Conservation (phyloP, 2,888 invertebrate species). For the Mamestra brassicae region DNA sequence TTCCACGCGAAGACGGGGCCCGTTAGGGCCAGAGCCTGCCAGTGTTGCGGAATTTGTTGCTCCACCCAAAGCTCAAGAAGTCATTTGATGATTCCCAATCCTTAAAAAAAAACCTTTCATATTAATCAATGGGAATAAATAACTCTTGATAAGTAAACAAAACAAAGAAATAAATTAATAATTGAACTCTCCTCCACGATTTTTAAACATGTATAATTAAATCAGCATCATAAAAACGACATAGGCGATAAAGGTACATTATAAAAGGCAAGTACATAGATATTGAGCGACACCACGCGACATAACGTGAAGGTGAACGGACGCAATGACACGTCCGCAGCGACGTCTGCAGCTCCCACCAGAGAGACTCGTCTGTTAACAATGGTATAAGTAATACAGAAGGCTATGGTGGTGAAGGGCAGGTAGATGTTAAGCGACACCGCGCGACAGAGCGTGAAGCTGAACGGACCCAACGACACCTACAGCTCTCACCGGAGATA, state of each 20-base stretch:
- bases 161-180: too few species aligned
- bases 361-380: conserved; percentile 55
- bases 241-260: conserved; percentile 12
- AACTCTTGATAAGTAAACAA: too few species aligned
- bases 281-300: conserved; percentile 35
- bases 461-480: conserved; percentile 49
- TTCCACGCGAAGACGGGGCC: too few species aligned
- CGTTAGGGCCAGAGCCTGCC: too few species aligned
- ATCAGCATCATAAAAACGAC: not conserved
- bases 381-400: conserved; percentile 39
- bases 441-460: conserved; percentile 30
- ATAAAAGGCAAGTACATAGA: conserved; percentile 25
- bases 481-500: conserved; percentile 50
- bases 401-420: conserved; percentile 11
- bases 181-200: too few species aligned
- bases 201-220: too few species aligned
- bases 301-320: conserved; percentile 48
- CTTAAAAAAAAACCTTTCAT: too few species aligned
- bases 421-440: conserved; percentile 42
- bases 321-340: conserved; percentile 46
- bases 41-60: too few species aligned
- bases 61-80: too few species aligned
- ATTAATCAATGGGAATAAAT: too few species aligned
- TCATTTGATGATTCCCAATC: too few species aligned
- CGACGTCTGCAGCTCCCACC: conserved; percentile 44